Percentiles rank a stretch among this genome's conserved stretches.
phyloP scores from a whole-genome alignment of 2,888 invertebrate genomes.

The Brachycybe producta region DNA sequence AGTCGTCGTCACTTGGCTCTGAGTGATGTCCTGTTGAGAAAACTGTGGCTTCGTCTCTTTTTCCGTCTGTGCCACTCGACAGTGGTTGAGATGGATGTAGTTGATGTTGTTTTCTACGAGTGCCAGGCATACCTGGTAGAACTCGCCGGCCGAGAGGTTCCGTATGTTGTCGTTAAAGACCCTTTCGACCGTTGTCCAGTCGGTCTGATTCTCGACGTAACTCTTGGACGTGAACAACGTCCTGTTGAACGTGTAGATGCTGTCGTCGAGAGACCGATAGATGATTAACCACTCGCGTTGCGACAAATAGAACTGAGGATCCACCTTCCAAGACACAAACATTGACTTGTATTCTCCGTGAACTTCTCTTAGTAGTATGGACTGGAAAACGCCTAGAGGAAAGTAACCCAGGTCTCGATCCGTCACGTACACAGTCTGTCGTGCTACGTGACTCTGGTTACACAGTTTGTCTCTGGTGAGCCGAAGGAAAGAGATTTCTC shows the following conservation, averaged over 20 bases:
- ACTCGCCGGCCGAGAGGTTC: constrained; percentile 16
- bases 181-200: constrained; percentile 14
- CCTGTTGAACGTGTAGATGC: constrained; percentile 18
- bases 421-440: constrained; percentile 19
- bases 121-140: constrained; percentile 19
- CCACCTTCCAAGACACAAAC: constrained; percentile 19
- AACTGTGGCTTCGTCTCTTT: constrained; percentile 15
- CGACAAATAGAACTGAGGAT: constrained; percentile 17
- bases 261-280: constrained; percentile 15
- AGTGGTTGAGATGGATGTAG: constrained; percentile 21
- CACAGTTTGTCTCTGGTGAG: constrained; percentile 17
- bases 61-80: constrained; percentile 19
- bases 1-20: not conserved
- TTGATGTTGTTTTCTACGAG: constrained; percentile 18
- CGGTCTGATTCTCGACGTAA: constrained; percentile 16
- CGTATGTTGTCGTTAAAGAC: constrained; percentile 18
- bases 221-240: constrained; percentile 15
- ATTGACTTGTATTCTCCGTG: constrained; percentile 16
- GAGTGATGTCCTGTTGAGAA: not conserved
- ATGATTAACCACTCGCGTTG: constrained; percentile 18
- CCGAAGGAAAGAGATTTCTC: constrained; percentile 52
- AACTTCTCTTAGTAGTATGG: constrained; percentile 15
- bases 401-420: constrained; percentile 19
- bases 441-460: constrained; percentile 26
- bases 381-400: constrained; percentile 18